phyloP scores from a whole-genome alignment of 2,797 vertebrate genomes.

The Poecilia gillii region DNA sequence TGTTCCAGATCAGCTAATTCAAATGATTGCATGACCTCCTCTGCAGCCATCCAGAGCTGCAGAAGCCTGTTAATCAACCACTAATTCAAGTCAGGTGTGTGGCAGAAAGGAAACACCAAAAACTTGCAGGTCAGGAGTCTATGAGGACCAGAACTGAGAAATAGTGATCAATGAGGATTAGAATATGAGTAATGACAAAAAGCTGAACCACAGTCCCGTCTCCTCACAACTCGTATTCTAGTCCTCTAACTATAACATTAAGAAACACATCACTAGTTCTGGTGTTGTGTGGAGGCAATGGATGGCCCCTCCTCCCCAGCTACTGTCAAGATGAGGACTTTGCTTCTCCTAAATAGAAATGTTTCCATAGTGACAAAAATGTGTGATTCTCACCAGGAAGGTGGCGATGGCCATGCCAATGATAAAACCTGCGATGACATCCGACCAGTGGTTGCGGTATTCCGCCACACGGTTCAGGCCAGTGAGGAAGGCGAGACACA shows the following conservation, averaged over 20 bases:
- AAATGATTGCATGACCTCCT: too few relatives aligned
- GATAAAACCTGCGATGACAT: conserved; percentile 96
- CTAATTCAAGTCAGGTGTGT: too few relatives aligned
- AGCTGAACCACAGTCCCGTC: background rate
- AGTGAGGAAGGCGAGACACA: conserved; percentile 96
- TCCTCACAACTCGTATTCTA: background rate
- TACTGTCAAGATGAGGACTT: background rate
- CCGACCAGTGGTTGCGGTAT: conserved; percentile 98
- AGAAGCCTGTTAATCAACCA: too few relatives aligned
- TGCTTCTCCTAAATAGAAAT: background rate
- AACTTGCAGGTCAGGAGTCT: too few relatives aligned
- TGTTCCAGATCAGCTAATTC: too few relatives aligned
- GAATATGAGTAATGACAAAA: background rate
- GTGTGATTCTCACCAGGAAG: conserved; percentile 88
- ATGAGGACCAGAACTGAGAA: too few relatives aligned
- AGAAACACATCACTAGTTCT: background rate
- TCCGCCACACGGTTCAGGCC: conserved; percentile 98
- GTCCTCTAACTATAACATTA: background rate
- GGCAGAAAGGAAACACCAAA: too few relatives aligned
- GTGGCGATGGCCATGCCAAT: conserved; percentile 93
- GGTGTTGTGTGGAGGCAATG: background rate
- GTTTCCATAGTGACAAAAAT: background rate
- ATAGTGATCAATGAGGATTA: too few relatives aligned
- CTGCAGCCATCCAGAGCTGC: too few relatives aligned
- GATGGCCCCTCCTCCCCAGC: background rate